Base-by-base conservation (phyloP, 1,140 invertebrate genomes). In the Bombus polaris region DNA sequence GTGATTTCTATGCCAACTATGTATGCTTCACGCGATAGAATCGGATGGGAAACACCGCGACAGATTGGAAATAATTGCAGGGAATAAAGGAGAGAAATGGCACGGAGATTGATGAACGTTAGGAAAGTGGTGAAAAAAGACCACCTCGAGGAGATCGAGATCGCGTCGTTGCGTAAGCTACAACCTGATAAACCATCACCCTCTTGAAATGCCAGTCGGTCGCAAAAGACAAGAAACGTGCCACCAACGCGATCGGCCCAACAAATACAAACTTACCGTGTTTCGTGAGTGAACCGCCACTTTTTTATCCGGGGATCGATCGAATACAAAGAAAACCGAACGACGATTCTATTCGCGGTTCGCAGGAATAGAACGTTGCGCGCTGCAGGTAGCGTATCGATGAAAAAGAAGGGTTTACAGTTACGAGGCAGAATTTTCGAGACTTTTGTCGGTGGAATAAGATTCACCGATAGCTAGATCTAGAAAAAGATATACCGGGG, bases 301-400 rank as follows among this genome's bases (percentile, higher is more conserved):
- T 5, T 47, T 18, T 77, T 70, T 57, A 57, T 25, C 9, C 8
- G 18, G 5, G 5, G 47, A 78, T 83, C 78, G 78, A 83, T 83
- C 78, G 78, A 83, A 78, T 44, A 78, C 62, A 18, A 83, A 32
- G 74, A 65, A 42, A 71, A 83, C 74, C 37, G 62, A 25, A 5
- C 65, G 12, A 42, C 37, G 28, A 39, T 44, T 83, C 62, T 71
- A 47, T 57, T 78, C 22, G 22, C 59, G 4, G 1, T 1, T 3
- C 3, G 47, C 57, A 77, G 78, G 3, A 25, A 83, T 25, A 5
- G 22, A 70, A 39, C 18, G n/a, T 77, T 47, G 15, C 62, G 22
- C 18, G 44, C 2, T 10, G 37, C 39, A 44, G 22, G 15, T 6
- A 22, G 57, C 18, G 68, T 35, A 18, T 25, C 15, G n/a, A 1